phyloP scores from a whole-genome alignment of 92 coral and sea anemone genomes.

The Desmophyllum pertusum region DNA sequence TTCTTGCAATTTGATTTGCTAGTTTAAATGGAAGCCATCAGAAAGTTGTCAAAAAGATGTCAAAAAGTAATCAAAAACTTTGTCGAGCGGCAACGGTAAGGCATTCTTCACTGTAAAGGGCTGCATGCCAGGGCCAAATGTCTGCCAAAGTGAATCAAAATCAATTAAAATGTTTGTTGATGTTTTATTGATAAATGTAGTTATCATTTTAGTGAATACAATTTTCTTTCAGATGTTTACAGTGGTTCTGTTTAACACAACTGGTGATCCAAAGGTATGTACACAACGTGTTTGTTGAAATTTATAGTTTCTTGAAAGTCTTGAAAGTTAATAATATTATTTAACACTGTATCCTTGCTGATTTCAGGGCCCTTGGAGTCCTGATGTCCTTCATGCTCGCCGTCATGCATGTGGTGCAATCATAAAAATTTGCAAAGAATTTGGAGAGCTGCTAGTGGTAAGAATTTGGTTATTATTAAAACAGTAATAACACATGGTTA shows the following conservation, averaged over 20 bases:
- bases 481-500: too few relatives aligned
- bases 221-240: constrained; percentile 58
- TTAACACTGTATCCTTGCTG: not conserved
- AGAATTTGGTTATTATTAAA: constrained; percentile 1
- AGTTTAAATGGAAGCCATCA: too few relatives aligned
- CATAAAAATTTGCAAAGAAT: constrained; percentile 72
- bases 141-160: too few relatives aligned
- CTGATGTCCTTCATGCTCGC: constrained; percentile 83
- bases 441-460: constrained; percentile 82
- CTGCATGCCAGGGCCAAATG: too few relatives aligned
- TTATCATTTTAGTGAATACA: not conserved
- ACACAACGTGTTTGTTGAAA: not conserved
- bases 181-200: not conserved
- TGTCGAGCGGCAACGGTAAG: too few relatives aligned
- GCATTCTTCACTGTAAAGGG: too few relatives aligned
- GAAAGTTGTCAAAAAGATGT: too few relatives aligned
- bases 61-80: too few relatives aligned
- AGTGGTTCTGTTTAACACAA: constrained; percentile 69
- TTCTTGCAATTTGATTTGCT: too few relatives aligned
- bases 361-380: constrained; percentile 78
- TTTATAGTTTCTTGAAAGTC: not conserved
- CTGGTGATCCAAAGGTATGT: constrained; percentile 80
- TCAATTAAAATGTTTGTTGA: not conserved
- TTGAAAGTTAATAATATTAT: not conserved
- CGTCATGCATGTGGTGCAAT: constrained; percentile 82